Percentiles rank a stretch among this genome's conserved stretches.
phyloP scores from a whole-genome alignment of 2,888 invertebrate species.

The Tetragnatha montana region DNA sequence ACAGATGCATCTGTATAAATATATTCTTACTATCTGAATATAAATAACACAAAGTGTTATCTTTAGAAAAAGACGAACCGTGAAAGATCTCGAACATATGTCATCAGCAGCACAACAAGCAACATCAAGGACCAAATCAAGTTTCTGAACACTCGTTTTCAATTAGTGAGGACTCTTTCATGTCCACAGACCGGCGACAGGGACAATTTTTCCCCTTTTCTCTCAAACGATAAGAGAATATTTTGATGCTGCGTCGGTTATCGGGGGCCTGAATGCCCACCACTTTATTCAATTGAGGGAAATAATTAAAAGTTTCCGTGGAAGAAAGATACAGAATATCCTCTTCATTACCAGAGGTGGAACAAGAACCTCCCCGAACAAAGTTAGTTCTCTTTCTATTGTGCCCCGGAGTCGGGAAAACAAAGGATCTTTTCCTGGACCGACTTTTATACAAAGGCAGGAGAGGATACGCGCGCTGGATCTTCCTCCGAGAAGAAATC shows the following conservation, averaged over 20 bases:
- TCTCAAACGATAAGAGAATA: not conserved
- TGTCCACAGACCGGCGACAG: too few relatives aligned
- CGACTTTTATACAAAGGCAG: conserved; percentile 24
- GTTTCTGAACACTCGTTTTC: not conserved
- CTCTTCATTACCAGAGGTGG: not conserved
- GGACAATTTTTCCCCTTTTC: not conserved
- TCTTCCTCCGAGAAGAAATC: not conserved
- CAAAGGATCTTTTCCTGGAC: not conserved
- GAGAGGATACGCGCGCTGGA: not conserved
- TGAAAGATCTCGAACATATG: not conserved
- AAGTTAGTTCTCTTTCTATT: conserved; percentile 1
- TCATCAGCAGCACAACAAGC: not conserved
- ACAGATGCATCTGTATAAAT: too few relatives aligned
- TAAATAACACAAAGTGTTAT: not conserved
- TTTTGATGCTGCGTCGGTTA: not conserved
- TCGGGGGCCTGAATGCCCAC: conserved; percentile 7
- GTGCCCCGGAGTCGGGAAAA: not conserved
- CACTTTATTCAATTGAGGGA: conserved; percentile 29
- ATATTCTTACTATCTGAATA: not conserved
- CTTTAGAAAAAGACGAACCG: not conserved
- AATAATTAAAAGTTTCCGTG: conserved; percentile 36
- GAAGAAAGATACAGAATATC: not conserved
- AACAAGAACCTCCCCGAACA: not conserved
- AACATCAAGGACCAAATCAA: not conserved
- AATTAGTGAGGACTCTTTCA: conserved; percentile 6